These are phyloP conservation scores for Vespertilio murinus DNA, from an alignment of 2,797 vertebrate genomes.

Conservation along the genomic window DNA sequence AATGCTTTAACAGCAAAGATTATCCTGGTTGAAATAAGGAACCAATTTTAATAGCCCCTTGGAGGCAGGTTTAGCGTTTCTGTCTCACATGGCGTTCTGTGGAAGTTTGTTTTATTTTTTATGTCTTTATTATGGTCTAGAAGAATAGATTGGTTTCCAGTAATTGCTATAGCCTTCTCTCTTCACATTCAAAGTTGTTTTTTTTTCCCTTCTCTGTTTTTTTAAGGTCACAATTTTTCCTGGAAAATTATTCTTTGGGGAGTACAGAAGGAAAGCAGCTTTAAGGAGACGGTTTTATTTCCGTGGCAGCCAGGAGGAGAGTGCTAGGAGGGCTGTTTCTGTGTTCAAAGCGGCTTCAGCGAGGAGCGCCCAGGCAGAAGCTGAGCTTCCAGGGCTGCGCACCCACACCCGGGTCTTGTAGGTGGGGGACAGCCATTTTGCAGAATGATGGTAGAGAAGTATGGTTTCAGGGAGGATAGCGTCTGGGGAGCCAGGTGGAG, in stretches of 20 bases:
- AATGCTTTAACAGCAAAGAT: conserved; percentile 55
- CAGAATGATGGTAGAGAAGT: background rate
- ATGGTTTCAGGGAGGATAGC: background rate
- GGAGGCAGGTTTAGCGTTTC: conserved; percentile 54
- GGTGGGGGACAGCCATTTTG: background rate
- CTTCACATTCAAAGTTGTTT: background rate
- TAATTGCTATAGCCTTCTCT: conserved; percentile 32
- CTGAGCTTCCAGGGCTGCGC: background rate
- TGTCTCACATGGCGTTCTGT: conserved; percentile 35
- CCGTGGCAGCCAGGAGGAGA: background rate
- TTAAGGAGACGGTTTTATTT: background rate
- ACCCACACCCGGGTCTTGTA: background rate
- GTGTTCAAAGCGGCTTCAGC: background rate
- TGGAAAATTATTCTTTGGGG: background rate
- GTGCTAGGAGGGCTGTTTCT: background rate
- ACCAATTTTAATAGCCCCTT: conserved; percentile 61
- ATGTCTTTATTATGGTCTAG: conserved; percentile 59
- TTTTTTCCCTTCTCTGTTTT: background rate
- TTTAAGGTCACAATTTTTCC: background rate
- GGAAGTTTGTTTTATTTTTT: conserved; percentile 67
- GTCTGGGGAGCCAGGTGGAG: background rate
- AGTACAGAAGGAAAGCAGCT: background rate
- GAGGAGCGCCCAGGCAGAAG: background rate
- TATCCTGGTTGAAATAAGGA: conserved; percentile 61
- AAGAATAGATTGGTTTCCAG: conserved; percentile 49